Evolutionary conservation across 2,113 vertebrate species (phyloP), one percentile per base, ranked within the genome.

Genomic region (Bos indicus): DNA sequence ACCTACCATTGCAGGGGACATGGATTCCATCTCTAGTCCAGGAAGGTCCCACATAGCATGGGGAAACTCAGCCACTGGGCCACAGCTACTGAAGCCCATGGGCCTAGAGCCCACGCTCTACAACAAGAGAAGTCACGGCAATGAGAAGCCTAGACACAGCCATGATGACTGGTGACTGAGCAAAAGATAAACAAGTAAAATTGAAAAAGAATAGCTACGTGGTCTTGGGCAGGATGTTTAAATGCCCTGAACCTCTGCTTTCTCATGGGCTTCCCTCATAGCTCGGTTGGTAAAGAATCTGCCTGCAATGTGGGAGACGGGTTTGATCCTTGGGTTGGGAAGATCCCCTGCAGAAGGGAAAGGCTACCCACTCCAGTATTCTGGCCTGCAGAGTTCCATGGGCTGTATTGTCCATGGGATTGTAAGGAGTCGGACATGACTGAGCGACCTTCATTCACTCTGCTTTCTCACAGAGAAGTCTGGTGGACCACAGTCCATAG

Each of bases 211-310:
- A 5, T 4, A 17, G 30, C 51, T 23, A 16, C 30, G 26, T 54
- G 78, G 4, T 7, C 28, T 21, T 7, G 25, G 12, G 21, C 5
- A 30, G 30, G 51, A n/a, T 3, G 14, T 2, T 14, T 17, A 4
- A 4, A 1, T 2, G 17, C 25, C 6, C 36, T 48, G 5, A 40
- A 11, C 4, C 71, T 83, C n/a, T 1, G 0, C 8, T 16, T 62
- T 62, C 80, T 78, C 14, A 16, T 23, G n/a, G 19, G 19, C 19
- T 71, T 71, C n/a, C 67, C n/a, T 40, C n/a, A 23, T 71, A 6
- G 5, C 67, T 40, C 17, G 0, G 9, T 71, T 71, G n/a, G 19
- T 71, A 71, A 71, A 40, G 67, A 71, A 36, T 40, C 19, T 71
- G 67, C 67, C 67, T 71, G 19, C 67, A 71, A 12, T 36, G 67